These are phyloP conservation scores for Drosophila nigromelanica DNA, from an alignment of 1,140 invertebrate genomes.

Conservation along the genomic window DNA sequence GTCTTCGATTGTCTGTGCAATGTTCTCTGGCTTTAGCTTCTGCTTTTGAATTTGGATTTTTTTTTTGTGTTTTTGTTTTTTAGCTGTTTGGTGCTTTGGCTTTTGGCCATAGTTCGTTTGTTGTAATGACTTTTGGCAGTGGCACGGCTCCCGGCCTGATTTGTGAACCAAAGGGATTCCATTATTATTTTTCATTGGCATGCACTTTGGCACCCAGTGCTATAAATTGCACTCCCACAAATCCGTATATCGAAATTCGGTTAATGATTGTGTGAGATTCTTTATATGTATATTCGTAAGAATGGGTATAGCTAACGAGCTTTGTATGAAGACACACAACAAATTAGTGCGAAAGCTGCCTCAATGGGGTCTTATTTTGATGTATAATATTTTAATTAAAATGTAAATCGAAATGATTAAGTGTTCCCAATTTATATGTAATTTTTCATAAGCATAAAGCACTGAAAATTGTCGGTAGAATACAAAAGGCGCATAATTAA, in stretches of 20 bases:
- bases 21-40: slow-evolving; percentile 13
- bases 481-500: slow-evolving; percentile 79
- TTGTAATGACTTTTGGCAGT: slow-evolving; percentile 65
- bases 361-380: slow-evolving; percentile 62
- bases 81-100: slow-evolving; percentile 23
- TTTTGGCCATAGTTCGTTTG: slow-evolving; percentile 53
- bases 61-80: slow-evolving; percentile 6
- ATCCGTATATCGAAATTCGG: neutral
- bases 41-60: slow-evolving; percentile 21
- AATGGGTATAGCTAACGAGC: too few species aligned
- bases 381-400: slow-evolving; percentile 82
- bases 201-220: slow-evolving; percentile 55
- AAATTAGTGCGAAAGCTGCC: slow-evolving; percentile 22
- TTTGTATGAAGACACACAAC: slow-evolving; percentile 4
- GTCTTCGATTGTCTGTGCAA: slow-evolving; percentile 49
- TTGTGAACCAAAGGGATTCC: slow-evolving; percentile 46
- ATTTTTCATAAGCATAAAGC: slow-evolving; percentile 80
- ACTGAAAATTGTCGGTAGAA: slow-evolving; percentile 79
- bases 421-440: slow-evolving; percentile 78
- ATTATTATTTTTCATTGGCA: slow-evolving; percentile 74
- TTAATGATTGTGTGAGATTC: neutral
- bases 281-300: too few species aligned
- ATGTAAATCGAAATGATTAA: slow-evolving; percentile 82
- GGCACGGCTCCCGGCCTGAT: slow-evolving; percentile 33
- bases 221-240: slow-evolving; percentile 36